A percentile compares a stretch with the other conserved stretches of the same genome.
Conservation (phyloP, 2,113 vertebrate species). For the Setophaga coronata region DNA sequence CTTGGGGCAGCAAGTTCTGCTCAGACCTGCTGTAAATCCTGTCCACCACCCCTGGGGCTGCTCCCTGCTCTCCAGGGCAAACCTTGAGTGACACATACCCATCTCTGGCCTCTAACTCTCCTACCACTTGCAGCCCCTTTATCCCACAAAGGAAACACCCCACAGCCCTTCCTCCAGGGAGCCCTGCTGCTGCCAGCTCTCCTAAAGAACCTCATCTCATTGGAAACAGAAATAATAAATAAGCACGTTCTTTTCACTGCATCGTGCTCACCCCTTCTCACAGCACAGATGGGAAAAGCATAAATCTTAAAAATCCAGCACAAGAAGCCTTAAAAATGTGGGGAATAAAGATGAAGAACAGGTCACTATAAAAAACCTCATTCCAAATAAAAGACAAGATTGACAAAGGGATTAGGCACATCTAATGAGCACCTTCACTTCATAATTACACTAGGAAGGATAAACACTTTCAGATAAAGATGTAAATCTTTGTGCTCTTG, state of each 20-base stretch:
- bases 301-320: background rate
- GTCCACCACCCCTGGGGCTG: background rate
- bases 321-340: background rate
- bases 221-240: background rate
- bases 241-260: background rate
- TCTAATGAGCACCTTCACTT: constrained; percentile 9
- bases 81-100: background rate
- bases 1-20: background rate
- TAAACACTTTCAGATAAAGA: background rate
- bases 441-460: background rate
- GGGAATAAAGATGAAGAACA: background rate
- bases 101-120: background rate
- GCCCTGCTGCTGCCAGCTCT: background rate
- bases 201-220: background rate
- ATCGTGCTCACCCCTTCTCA: background rate
- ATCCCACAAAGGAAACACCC: rapidly evolving
- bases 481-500: background rate
- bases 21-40: background rate
- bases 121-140: background rate
- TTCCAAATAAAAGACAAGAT: background rate
- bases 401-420: background rate
- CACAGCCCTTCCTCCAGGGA: background rate
- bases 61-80: background rate
- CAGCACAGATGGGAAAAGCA: background rate
- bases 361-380: background rate